These are phyloP conservation scores for Elegia similella DNA, from an alignment of 2,888 invertebrate genomes.

Conservation along the genomic window DNA sequence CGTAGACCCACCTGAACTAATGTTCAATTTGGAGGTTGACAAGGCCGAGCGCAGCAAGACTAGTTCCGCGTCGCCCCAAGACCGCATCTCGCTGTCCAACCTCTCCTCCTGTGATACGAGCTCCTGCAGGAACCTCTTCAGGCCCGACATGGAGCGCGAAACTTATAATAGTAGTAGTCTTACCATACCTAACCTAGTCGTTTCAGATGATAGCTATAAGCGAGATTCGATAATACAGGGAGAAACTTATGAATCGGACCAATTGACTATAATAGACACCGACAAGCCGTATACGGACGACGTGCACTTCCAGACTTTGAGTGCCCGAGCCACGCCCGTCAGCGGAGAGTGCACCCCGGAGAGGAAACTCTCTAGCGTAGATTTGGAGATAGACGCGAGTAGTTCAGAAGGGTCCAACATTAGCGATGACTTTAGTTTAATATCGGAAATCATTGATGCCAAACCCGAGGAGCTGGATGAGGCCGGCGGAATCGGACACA, in stretches of 20 bases:
- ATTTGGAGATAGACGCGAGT: constrained; percentile 77
- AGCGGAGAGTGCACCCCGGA: constrained; percentile 70
- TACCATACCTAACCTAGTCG: constrained; percentile 74
- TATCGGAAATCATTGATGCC: constrained; percentile 85
- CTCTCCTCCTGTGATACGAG: constrained; percentile 73
- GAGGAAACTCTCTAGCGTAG: constrained; percentile 65
- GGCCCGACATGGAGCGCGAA: constrained; percentile 54
- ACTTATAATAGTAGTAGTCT: constrained; percentile 68
- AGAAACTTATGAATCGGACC: constrained; percentile 82
- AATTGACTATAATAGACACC: constrained; percentile 85
- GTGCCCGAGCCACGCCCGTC: constrained; percentile 53
- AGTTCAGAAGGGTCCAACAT: constrained; percentile 84
- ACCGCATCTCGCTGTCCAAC: constrained; percentile 66
- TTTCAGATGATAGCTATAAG: constrained; percentile 74
- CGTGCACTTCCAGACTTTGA: constrained; percentile 60
- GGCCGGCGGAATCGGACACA: constrained; percentile 85
- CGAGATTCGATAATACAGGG: constrained; percentile 71
- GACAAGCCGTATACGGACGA: constrained; percentile 80
- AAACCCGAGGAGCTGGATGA: constrained; percentile 68
- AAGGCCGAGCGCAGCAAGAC: constrained; percentile 52
- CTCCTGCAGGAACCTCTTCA: constrained; percentile 70
- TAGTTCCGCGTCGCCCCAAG: constrained; percentile 59
- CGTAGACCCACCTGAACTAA: constrained; percentile 55
- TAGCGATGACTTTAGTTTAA: constrained; percentile 87
- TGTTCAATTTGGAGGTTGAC: constrained; percentile 56